Base-by-base conservation (phyloP, 2,113 vertebrate species). In the Capreolus pygargus region DNA sequence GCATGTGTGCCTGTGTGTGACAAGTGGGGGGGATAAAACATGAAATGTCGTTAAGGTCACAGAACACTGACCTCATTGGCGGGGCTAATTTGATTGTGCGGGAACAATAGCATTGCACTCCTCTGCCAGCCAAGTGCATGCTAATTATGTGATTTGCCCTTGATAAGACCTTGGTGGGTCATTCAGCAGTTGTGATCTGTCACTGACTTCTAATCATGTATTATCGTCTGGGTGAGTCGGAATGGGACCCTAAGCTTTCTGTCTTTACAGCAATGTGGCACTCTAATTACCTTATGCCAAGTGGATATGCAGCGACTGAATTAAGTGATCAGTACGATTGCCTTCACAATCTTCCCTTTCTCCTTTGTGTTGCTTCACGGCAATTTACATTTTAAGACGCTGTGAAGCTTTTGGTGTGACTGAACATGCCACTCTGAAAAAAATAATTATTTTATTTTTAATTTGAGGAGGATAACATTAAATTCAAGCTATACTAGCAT, bases 171-270 rank as follows among this genome's bases (percentile, higher is more conserved):
- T 99, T 99, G 99, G 99, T 99, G 98, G 99, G 99, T 99, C 99
- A 99, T 99, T 99, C 99, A 99, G 99, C 99, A 99, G 99, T 99
- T 99, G 99, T 99, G 99, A 99, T 99, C 99, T 99, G 99, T 99
- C 99, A 99, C 99, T 99, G 99, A 99, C 99, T 99, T 99, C 99
- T 99, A 99, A 99, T 99, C 99, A 99, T 99, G 99, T 99, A 99
- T 99, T 99, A 99, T 99, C 99, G 99, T 99, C 99, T 99, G 99
- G 99, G 99, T 99, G 99, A 99, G 99, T 98, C 99, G 99, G 98
- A 99, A 99, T 99, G 99, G 99, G 99, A 99, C 98, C 98, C 98
- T 98, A 98, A 99, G 99, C 98, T 99, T 99, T 99, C 99, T 99
- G 99, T 99, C 99, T 99, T 99, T 99, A 99, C 98, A 99, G 99